phyloP scores from a whole-genome alignment of 1,140 invertebrate genomes.

The Tetramorium simillimum region DNA sequence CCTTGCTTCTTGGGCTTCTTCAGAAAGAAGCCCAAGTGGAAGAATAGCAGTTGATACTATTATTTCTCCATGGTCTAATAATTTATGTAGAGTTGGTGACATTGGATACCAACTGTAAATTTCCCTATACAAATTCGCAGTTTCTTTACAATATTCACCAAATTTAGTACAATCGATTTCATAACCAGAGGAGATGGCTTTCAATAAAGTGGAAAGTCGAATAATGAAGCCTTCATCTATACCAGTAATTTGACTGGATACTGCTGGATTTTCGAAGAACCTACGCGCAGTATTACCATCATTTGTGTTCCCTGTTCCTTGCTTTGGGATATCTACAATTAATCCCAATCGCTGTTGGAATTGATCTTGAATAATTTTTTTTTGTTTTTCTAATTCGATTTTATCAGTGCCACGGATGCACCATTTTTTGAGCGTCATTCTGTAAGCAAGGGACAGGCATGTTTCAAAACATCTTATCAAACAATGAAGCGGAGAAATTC shows the following conservation, averaged over 20 bases:
- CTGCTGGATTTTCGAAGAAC: constrained; percentile 1
- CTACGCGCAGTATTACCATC: background rate
- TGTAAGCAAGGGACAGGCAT: background rate
- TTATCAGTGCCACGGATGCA: background rate
- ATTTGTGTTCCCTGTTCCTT: background rate
- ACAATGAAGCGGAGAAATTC: background rate
- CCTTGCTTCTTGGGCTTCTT: constrained; percentile 15
- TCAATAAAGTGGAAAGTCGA: constrained; percentile 10
- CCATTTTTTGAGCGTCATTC: background rate
- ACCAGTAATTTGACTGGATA: background rate
- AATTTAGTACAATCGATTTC: background rate
- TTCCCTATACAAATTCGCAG: background rate
- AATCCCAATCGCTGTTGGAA: background rate
- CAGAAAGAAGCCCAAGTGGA: background rate
- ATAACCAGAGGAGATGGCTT: background rate
- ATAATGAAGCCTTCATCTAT: background rate
- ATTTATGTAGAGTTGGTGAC: constrained; percentile 9
- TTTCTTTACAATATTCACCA: background rate
- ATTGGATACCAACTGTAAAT: background rate
- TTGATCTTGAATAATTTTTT: background rate
- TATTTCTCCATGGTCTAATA: background rate
- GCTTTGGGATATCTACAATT: background rate
- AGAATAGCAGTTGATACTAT: background rate
- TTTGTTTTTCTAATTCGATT: background rate
- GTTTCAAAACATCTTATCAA: background rate